A percentile compares a stretch with the other conserved stretches of the same genome.
These are phyloP conservation scores for Saccostrea echinata DNA, from an alignment of 1,140 invertebrate genomes.

Conservation along the genomic window DNA sequence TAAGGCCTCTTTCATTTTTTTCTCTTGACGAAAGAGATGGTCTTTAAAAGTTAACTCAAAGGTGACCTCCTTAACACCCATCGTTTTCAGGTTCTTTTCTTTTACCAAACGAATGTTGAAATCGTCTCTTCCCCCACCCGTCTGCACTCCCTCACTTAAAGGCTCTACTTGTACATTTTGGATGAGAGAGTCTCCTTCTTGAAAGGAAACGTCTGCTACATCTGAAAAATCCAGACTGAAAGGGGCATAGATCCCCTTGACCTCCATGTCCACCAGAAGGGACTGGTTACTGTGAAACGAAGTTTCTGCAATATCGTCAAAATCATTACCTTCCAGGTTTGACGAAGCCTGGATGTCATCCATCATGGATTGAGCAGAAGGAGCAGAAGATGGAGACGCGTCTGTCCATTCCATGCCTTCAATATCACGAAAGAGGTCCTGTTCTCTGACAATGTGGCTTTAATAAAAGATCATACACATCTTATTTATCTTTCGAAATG, in stretches of 20 bases:
- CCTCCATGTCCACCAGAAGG: neutral
- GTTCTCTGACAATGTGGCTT: neutral
- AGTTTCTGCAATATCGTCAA: neutral
- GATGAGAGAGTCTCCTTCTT: neutral
- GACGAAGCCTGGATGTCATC: neutral
- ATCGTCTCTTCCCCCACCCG: neutral
- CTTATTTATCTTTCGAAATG: neutral
- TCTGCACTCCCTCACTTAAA: neutral
- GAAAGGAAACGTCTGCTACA: neutral
- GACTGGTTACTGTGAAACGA: neutral
- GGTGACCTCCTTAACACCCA: constrained; percentile 9
- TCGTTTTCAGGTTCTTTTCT: constrained; percentile 35
- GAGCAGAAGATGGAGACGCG: neutral
- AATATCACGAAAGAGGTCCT: neutral
- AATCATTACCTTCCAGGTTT: no score
- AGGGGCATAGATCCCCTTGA: neutral
- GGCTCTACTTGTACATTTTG: neutral
- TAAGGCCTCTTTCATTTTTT: neutral
- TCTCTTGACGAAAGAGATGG: constrained; percentile 1
- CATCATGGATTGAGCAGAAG: no score
- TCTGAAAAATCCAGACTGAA: neutral
- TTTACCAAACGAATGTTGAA: constrained; percentile 8
- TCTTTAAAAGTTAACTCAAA: constrained; percentile 39
- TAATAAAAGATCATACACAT: no score
- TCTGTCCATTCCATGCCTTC: constrained; percentile 20